phyloP scores from a whole-genome alignment of 2,888 invertebrate genomes.

The Empis livida region DNA sequence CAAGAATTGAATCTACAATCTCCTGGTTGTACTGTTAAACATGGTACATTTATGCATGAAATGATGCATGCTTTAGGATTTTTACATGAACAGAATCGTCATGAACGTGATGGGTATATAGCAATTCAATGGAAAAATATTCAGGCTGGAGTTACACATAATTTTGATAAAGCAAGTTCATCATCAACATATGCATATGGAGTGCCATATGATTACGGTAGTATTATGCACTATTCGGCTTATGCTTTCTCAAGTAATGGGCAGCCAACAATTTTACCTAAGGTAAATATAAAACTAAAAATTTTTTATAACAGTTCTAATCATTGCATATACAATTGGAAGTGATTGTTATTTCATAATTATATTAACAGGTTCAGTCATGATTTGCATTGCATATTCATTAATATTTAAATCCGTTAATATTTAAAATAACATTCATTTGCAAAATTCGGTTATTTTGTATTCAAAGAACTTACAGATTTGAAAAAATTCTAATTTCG shows the following conservation, averaged over 20 bases:
- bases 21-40: constrained; percentile 55
- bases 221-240: constrained; percentile 73
- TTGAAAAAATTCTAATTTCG: too few relatives aligned
- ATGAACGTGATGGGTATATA: constrained; percentile 58
- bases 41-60: constrained; percentile 65
- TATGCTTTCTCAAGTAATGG: constrained; percentile 63
- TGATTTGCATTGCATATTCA: too few relatives aligned
- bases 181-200: constrained; percentile 41
- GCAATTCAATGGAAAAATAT: constrained; percentile 56
- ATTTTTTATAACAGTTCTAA: too few relatives aligned
- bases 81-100: constrained; percentile 69
- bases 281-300: constrained; percentile 41
- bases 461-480: too few relatives aligned
- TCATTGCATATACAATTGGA: background rate
- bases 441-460: too few relatives aligned
- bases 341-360: too few relatives aligned
- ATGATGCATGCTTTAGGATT: constrained; percentile 69
- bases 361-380: too few relatives aligned
- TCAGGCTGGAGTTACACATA: constrained; percentile 46
- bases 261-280: constrained; percentile 55
- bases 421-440: background rate
- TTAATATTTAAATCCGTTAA: background rate
- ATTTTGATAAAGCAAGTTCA: constrained; percentile 49
- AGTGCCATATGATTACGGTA: constrained; percentile 63
- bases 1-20: constrained; percentile 59